These are phyloP conservation scores for Mastomys natalensis DNA, from an alignment of 2,113 vertebrate species.

Conservation along the genomic window DNA sequence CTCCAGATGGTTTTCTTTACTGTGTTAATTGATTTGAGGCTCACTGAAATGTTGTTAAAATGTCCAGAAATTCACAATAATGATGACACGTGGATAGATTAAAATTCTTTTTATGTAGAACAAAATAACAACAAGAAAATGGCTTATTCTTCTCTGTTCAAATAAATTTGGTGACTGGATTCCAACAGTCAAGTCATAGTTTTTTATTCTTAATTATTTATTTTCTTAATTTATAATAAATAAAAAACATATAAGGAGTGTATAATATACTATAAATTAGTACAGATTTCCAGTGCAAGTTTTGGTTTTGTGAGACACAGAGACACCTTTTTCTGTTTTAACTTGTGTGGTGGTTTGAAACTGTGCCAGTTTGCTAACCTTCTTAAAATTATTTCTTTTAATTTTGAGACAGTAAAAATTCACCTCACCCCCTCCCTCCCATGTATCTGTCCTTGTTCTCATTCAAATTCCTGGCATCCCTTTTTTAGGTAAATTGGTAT, in stretches of 20 bases:
- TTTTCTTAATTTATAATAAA: neutral
- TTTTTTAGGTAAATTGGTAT: neutral
- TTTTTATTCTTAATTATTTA: neutral
- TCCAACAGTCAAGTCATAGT: neutral
- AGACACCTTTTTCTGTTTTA: neutral
- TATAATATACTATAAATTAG: neutral
- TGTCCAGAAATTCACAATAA: slow-evolving; percentile 17
- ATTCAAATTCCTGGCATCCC: neutral
- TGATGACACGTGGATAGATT: slow-evolving; percentile 44
- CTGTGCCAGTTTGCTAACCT: neutral
- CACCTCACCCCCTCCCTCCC: neutral
- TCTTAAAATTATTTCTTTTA: too few relatives aligned
- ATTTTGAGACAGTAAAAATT: neutral
- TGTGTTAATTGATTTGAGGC: slow-evolving; percentile 62
- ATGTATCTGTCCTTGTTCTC: neutral
- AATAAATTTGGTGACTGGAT: neutral
- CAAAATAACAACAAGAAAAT: neutral
- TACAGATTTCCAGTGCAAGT: neutral
- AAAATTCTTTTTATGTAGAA: slow-evolving; percentile 66
- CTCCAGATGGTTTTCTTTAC: slow-evolving; percentile 62
- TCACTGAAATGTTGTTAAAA: slow-evolving; percentile 62
- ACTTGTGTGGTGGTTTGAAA: neutral
- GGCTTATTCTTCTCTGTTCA: neutral
- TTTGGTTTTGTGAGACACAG: neutral
- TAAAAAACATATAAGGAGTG: neutral